Conservation (phyloP, 2,797 vertebrate genomes). For the Phalloptychus januarius region DNA sequence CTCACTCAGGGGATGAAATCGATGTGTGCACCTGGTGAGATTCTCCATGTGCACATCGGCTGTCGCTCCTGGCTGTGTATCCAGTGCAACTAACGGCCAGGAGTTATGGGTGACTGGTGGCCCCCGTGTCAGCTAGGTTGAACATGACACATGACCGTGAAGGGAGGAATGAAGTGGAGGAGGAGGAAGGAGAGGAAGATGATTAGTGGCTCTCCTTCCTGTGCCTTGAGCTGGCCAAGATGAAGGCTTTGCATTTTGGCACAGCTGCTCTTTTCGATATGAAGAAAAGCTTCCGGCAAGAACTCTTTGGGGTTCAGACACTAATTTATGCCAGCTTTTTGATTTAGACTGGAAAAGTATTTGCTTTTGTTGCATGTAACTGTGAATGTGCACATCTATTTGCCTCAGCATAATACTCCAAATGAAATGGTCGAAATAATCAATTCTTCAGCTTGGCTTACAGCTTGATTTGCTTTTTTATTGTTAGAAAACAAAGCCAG, state of each 20-base stretch:
- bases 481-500: slow-evolving; percentile 13
- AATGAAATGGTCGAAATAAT: slow-evolving; percentile 23
- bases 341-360: slow-evolving; percentile 20
- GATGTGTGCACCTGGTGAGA: slow-evolving; percentile 8
- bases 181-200: slow-evolving; percentile 35
- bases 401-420: slow-evolving; percentile 15
- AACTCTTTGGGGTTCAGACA: slow-evolving; percentile 7
- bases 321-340: neutral
- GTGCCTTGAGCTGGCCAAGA: slow-evolving; percentile 38
- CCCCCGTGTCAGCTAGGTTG: slow-evolving; percentile 48
- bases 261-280: slow-evolving; percentile 37
- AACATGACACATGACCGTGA: slow-evolving; percentile 45
- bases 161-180: slow-evolving; percentile 22
- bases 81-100: slow-evolving; percentile 50
- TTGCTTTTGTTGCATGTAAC: slow-evolving; percentile 5
- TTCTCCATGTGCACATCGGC: slow-evolving; percentile 5
- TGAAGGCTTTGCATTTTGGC: slow-evolving; percentile 29
- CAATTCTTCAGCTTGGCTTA: slow-evolving; percentile 34
- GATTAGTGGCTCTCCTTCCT: slow-evolving; percentile 61
- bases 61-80: slow-evolving; percentile 17
- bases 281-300: slow-evolving; percentile 42
- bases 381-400: slow-evolving; percentile 12
- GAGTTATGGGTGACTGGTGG: slow-evolving; percentile 52
- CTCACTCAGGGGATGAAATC: neutral
- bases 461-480: slow-evolving; percentile 29